Evolutionary conservation across 1,140 invertebrate species (phyloP), one percentile per base, ranked within the genome.

Genomic region (Mycetomoellerius zeteki): DNA sequence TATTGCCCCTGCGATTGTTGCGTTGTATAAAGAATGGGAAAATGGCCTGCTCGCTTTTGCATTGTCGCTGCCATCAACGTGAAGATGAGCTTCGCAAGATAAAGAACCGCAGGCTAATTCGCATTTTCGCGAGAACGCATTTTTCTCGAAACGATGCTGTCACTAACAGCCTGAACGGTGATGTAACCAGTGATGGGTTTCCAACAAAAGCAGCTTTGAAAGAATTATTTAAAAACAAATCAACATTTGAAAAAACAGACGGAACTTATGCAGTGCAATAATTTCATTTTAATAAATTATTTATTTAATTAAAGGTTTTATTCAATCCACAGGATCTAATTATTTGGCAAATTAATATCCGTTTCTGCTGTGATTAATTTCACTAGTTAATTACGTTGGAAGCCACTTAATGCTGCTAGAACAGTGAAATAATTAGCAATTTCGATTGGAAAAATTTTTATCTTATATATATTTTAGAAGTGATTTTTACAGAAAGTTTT

Each of bases 71-170:
- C 50, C 78, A 72, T 71, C n/a, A 21, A 52, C 65, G 16, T 16
- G 30, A 21, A 56, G 52, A 82, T 43, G 47, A 82, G 65, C 16
- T 50, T 72, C 52, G 67, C 33, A 30, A 65, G 30, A 67, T 30
- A 24, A 71, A 71, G 65, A 81, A 81, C 65, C 65, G 64, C 65
- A 33, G 50, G 65, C 50, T 81, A 71, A 81, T 81, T 81, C 78
- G 76, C 60, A 67, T 80, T 80, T 33, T 33, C 24, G 21, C 64
- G 50, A 54, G 56, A 54, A 71, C 10, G 52, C n/a, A 54, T 71
- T 71, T 71, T 37, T 71, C 30, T 10, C 21, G 67, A 71, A 33
- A 80, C n/a, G 12, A 33, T 12, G 33, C 50, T 72, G 52, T 82
- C 33, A 72, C 33, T 72, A 72, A 72, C 65, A 82, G 52, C 16